These are phyloP conservation scores for Circaetus cinerascens DNA, from an alignment of 2,113 vertebrate genomes.

Conservation along the genomic window DNA sequence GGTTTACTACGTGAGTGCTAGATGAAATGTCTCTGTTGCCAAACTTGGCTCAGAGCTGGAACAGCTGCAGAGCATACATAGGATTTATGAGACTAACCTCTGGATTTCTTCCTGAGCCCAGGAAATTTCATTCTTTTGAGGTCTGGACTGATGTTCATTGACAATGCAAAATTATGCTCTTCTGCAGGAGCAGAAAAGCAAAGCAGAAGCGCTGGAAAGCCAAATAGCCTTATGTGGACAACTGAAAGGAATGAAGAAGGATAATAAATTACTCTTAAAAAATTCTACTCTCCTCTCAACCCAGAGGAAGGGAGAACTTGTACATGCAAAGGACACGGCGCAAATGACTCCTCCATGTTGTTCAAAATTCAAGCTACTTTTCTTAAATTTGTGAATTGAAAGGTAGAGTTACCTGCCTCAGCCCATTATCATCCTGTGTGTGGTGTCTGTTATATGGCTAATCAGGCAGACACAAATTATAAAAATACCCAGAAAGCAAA, in stretches of 20 bases:
- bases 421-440: neutral
- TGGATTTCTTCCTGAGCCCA: neutral
- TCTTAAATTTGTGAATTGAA: neutral
- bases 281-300: neutral
- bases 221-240: neutral
- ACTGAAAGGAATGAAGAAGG: neutral
- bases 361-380: neutral
- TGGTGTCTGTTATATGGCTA: neutral
- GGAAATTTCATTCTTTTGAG: constrained; percentile 21
- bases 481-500: neutral
- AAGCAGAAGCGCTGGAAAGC: neutral
- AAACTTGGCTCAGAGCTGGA: neutral
- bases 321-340: neutral
- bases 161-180: neutral
- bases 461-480: neutral
- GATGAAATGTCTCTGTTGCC: neutral
- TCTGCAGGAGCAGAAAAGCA: neutral
- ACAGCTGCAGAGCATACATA: neutral
- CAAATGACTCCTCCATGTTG: neutral
- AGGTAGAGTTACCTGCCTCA: neutral
- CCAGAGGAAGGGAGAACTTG: neutral
- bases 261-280: neutral
- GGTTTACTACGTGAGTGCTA: neutral
- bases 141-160: neutral
- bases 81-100: constrained; percentile 16